These are phyloP conservation scores for Amphipyra berbera DNA, from an alignment of 2,888 invertebrate genomes.

Conservation along the genomic window DNA sequence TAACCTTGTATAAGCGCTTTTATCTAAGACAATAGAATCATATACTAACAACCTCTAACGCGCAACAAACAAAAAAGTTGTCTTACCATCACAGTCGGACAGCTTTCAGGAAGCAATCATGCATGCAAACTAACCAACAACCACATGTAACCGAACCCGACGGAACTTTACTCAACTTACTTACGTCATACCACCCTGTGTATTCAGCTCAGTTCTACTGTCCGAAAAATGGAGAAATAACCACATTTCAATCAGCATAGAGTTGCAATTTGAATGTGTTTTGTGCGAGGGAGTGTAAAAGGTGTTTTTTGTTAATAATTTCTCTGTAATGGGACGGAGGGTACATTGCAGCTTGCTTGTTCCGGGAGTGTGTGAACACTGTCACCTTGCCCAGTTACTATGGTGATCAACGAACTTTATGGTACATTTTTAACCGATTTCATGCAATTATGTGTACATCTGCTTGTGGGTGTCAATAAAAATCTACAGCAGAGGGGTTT, in stretches of 20 bases:
- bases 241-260: background rate
- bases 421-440: conserved; percentile 58
- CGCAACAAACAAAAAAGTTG: conserved; percentile 20
- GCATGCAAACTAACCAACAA: conserved; percentile 59
- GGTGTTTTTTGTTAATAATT: conserved; percentile 18
- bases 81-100: conserved; percentile 31
- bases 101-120: conserved; percentile 69
- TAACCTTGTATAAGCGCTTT: no score
- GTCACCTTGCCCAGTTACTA: conserved; percentile 81
- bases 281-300: background rate
- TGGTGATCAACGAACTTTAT: conserved; percentile 76
- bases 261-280: background rate
- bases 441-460: conserved; percentile 54
- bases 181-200: conserved; percentile 69
- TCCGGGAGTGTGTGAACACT: conserved; percentile 82
- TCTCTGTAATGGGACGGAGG: conserved; percentile 49
- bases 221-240: background rate
- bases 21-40: no score
- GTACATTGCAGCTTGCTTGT: conserved; percentile 82
- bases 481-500: conserved; percentile 22
- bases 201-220: conserved; percentile 21
- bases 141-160: conserved; percentile 69
- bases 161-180: conserved; percentile 77
- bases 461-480: conserved; percentile 35
- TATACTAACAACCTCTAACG: no score